Evolutionary conservation across 2,113 vertebrate genomes (phyloP).

Genomic region (Pachyramphus minor): DNA sequence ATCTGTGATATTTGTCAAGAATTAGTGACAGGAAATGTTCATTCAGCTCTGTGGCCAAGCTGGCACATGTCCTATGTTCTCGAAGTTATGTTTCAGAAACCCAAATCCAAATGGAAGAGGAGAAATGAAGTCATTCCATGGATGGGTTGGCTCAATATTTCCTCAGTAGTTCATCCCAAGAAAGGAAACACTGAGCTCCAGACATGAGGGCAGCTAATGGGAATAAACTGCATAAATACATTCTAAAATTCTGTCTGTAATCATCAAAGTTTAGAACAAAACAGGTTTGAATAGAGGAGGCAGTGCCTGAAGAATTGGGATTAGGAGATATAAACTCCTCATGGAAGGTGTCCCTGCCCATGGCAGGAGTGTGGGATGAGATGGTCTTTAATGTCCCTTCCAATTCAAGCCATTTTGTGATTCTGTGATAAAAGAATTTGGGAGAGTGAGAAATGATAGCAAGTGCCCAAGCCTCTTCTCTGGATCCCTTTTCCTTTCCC

Average conservation of each 20-base stretch:
- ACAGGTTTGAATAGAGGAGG: neutral
- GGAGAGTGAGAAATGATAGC: neutral
- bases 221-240: neutral
- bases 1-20: neutral
- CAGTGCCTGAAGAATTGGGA: neutral
- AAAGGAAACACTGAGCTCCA: neutral
- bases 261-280: neutral
- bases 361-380: neutral
- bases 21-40: neutral
- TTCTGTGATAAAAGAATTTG: neutral
- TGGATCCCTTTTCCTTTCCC: neutral
- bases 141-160: neutral
- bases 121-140: neutral
- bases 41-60: neutral
- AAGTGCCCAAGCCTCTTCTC: neutral
- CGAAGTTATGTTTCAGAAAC: neutral
- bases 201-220: neutral
- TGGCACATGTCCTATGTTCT: neutral
- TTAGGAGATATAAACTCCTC: neutral
- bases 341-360: neutral
- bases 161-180: neutral
- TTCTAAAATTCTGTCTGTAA: neutral
- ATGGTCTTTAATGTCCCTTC: neutral
- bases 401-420: neutral
- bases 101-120: neutral